Evolutionary conservation across 2,797 vertebrate species (phyloP), one percentile per base, ranked within the genome.

Genomic region (Carcharodon carcharias): DNA sequence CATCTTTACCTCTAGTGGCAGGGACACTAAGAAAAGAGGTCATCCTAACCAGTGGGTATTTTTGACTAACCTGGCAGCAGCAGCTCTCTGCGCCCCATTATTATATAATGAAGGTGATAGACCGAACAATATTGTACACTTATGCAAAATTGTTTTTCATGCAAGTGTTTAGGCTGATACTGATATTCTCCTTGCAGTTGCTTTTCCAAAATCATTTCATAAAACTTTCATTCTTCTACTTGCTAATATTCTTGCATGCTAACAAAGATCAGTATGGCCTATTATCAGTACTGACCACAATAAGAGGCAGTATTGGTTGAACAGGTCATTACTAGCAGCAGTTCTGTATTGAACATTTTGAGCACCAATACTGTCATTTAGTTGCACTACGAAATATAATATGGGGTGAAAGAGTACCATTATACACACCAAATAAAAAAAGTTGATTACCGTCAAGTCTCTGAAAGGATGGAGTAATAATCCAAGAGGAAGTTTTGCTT

Each of bases 401-500:
- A 87, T 3, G 31, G 56, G 58, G 9, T n/a, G 56, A n/a, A 45
- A 40, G 65, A 92, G 87, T 63, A 6, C n/a, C 63, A n/a, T 14
- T 96, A 14, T 2, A 28, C 80, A 85, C 54, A 67, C 45, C 26
- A 96, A 96, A 65, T 80, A 0, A 96, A 88, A 65, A n/a, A 65
- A 16, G 14, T 35, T 96, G 93, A 97, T 97, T 98, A 99, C 99
- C 98, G 99, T 99, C 96, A 99, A 97, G 97, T 99, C 99, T 98
- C 99, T 99, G 97, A 99, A 99, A 91, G 99, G 99, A 98, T 99
- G 99, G 6, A 99, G 97, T 82, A 99, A 97, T 96, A 99, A 98
- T 63, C 99, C 99, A 97, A 99, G 97, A 5, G 99, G 99, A 96
- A 99, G 99, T 11, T 99, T 98, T 96, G 99, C 99, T 98, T 99